A percentile compares a stretch with the other conserved stretches of the same genome.
phyloP scores from a whole-genome alignment of 2,797 vertebrate genomes.

The Momotus momota region DNA sequence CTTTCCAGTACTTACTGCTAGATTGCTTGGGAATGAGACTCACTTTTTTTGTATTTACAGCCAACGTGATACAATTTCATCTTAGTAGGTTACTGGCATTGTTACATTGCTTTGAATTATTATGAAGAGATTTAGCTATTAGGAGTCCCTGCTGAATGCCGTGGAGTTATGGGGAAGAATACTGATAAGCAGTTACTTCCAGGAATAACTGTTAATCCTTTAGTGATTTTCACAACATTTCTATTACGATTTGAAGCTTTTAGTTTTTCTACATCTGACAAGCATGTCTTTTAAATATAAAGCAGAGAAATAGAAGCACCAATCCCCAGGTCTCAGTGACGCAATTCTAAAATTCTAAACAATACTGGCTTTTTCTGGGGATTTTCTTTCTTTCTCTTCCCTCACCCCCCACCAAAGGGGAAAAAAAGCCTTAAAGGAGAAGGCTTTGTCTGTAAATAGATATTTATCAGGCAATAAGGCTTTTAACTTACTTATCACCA shows the following conservation, averaged over 20 bases:
- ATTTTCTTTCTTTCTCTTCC: background rate
- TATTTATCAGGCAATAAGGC: background rate
- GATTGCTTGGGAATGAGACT: background rate
- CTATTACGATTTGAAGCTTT: background rate
- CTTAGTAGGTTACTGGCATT: background rate
- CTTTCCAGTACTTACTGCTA: background rate
- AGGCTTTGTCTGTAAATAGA: background rate
- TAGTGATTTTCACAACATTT: background rate
- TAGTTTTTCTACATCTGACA: background rate
- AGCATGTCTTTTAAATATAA: background rate
- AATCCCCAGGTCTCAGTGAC: background rate
- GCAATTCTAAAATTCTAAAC: background rate
- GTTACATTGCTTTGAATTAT: constrained; percentile 8
- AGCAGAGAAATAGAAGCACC: background rate
- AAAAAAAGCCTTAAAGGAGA: background rate
- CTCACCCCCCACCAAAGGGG: background rate
- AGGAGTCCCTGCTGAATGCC: background rate
- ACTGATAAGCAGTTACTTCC: constrained; percentile 24
- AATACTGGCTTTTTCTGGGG: background rate
- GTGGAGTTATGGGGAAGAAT: background rate
- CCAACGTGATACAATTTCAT: background rate
- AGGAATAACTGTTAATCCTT: constrained; percentile 32
- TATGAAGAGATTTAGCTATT: background rate
- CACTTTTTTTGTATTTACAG: background rate
- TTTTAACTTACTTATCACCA: background rate